A percentile compares a stretch with the other conserved stretches of the same genome.
phyloP scores from a whole-genome alignment of 2,888 invertebrate species.

The Sinhomidia bicolor region DNA sequence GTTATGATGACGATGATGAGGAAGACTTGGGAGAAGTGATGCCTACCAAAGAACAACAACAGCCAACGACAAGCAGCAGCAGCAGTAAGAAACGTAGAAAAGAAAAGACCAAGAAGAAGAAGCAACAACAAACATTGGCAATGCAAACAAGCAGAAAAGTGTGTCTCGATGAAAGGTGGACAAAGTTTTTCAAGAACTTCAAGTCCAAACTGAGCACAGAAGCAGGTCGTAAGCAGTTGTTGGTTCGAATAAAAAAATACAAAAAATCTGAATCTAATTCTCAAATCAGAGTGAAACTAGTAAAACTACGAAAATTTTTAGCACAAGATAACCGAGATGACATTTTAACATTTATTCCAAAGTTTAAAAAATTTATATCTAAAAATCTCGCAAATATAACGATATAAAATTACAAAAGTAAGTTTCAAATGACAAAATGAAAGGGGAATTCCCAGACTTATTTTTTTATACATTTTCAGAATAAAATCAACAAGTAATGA shows the following conservation, averaged over 20 bases:
- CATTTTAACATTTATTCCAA: conserved; percentile 54
- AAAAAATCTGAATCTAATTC: conserved; percentile 61
- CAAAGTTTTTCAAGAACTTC: conserved; percentile 73
- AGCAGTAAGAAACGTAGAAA: conserved; percentile 14
- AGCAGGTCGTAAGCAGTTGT: conserved; percentile 73
- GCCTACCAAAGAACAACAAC: conserved; percentile 12
- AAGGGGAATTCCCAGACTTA: no score
- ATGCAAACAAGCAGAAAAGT: conserved; percentile 54
- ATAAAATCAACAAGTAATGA: background rate
- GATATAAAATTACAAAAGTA: no score
- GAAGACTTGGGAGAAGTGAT: conserved; percentile 71
- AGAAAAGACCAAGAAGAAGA: conserved; percentile 35
- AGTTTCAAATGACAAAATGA: no score
- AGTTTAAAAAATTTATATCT: conserved; percentile 66
- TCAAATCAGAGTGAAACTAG: conserved; percentile 69
- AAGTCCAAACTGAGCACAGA: conserved; percentile 61
- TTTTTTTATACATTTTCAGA: no score
- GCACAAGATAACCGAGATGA: conserved; percentile 38
- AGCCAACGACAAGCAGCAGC: background rate
- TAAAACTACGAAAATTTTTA: conserved; percentile 72
- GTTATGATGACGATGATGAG: conserved; percentile 34
- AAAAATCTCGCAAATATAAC: conserved; percentile 45
- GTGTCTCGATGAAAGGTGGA: conserved; percentile 67
- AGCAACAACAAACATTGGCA: conserved; percentile 15
- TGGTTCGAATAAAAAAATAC: conserved; percentile 70